Base-by-base conservation (phyloP, 23 tunicate species). In the Ciona savignyi region DNA sequence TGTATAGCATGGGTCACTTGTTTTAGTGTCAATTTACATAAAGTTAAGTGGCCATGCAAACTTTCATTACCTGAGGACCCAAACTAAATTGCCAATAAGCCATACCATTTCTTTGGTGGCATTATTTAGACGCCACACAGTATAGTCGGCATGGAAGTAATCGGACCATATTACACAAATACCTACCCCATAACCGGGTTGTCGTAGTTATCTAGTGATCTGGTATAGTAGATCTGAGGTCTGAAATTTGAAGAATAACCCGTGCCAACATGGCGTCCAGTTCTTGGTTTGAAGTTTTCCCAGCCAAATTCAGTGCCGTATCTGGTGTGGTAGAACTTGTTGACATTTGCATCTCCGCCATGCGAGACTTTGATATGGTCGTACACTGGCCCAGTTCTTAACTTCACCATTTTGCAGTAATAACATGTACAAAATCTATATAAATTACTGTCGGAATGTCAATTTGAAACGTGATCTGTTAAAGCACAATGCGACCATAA, bases 231-330 rank as follows among this genome's bases (percentile, higher is more conserved):
- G 42, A 89, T 80, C 61, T 89, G 96, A n/a, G 96, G 96, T 69
- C 96, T 66, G 62, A 89, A 83, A 79, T 89, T 89, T 23, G 96
- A 89, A 4, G 96, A 62, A 63, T 89, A 89, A 29, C 96, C 96
- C 2, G 89, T 89, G 51, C 89, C 89, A 51, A 74, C 70, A 56
- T 67, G 81, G 11, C 96, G 81, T 6, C 96, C 96, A 33, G 68
- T 42, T 30, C 96, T 66, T 4, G 96, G 89, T 25, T 80, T 83
- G 65, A 51, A 89, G 32, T 66, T 71, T 78, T 83, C 85, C 60
- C 72, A 66, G 32, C 89, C 89, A 74, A 51, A 89, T 60, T 89
- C 96, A 6, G 78, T 73, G 6, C 66, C 79, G 65, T 89, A 89
- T 66, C 96, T 74, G 28, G 96, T 71, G 80, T 81, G 83, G 73